phyloP scores from a whole-genome alignment of 2,113 vertebrate species.

The Pica pica region DNA sequence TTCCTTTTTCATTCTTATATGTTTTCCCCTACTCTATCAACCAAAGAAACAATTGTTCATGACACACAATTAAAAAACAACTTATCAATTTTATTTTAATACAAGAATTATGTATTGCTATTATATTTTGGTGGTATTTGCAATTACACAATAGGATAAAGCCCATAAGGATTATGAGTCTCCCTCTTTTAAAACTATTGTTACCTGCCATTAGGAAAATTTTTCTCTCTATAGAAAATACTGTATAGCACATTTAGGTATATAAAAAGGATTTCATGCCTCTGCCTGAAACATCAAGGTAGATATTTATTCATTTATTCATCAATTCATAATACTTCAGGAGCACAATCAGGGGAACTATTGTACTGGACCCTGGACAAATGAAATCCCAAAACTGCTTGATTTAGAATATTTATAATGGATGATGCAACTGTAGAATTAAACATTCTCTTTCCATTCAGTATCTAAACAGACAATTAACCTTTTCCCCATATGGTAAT shows the following conservation, averaged over 20 bases:
- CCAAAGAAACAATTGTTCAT: neutral
- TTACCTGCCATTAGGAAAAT: neutral
- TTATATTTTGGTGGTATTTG: neutral
- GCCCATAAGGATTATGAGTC: neutral
- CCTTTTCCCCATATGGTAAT: neutral
- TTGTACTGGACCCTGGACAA: neutral
- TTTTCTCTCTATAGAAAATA: neutral
- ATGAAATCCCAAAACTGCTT: neutral
- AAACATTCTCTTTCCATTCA: neutral
- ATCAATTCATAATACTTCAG: neutral
- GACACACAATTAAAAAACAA: neutral
- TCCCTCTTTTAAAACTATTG: neutral
- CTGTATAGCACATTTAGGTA: neutral
- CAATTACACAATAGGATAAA: neutral
- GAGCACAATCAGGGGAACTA: neutral
- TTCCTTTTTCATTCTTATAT: neutral
- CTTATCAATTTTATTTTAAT: neutral
- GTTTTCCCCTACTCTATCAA: neutral
- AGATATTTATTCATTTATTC: conserved; percentile 38
- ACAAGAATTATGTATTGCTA: neutral
- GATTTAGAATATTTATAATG: neutral
- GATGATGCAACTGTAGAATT: neutral
- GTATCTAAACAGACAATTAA: neutral
- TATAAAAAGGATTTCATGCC: neutral
- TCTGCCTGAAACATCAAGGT: neutral